Evolutionary conservation across 1,140 invertebrate species (phyloP), one percentile per base, ranked within the genome.

Genomic region (Caerostris darwini): DNA sequence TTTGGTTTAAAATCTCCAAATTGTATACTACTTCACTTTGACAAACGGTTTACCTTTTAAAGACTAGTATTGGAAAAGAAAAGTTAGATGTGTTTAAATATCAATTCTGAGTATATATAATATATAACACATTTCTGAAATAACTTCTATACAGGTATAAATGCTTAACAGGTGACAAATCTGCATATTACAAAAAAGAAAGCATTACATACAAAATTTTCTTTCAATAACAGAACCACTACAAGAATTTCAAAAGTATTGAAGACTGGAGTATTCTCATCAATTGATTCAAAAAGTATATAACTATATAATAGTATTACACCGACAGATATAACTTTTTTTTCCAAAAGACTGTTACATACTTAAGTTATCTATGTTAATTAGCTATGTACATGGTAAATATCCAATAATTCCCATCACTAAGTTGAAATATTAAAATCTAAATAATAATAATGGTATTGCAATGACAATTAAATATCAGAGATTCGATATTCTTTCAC

Each of bases 1-100:
- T 77, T 64, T 69, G 87, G 89, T 90, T 90, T 90, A 90, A 90
- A 90, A 90, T 81, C 89, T 81, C 67, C 10, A 53, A 64, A 64
- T 56, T 83, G 56, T 56, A 81, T 10, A 8, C 89, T 90, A 90
- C 69, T 71, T 81, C 54, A 90, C 89, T 90, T 90, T 90, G 89
- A 90, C 71, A 90, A 58, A 50, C 57, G 89, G 89, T 59, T 77
- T 77, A 77, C 34, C 34, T 77, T 77, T 90, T 90, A 54, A 71
- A 90, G 87, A 90, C 87, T 90, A 90, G 87, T 90, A 69, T 71
- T 54, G 59, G 14, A 87, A 87, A 19, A 12, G 10, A 53, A 87
- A 17, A 83, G 54, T 12, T 10, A 58, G 54, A 83, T 34, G 71
- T 7, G 8, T 34, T 83, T 58, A 34, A 57, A 83, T 83, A 83